phyloP scores from a whole-genome alignment of 1,140 invertebrate genomes.

The Leptinotarsa lineolata region DNA sequence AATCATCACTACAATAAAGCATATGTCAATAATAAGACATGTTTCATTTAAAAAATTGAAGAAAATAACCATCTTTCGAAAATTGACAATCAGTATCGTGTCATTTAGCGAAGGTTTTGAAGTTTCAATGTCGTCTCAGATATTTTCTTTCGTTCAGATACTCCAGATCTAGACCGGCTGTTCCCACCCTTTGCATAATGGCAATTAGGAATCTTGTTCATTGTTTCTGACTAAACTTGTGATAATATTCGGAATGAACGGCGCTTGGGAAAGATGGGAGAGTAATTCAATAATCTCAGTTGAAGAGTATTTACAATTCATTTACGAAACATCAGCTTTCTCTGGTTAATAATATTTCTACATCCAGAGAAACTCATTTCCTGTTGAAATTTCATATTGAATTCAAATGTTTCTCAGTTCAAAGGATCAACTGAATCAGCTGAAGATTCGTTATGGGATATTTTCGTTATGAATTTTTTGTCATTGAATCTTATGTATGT shows the following conservation, averaged over 20 bases:
- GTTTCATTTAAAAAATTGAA: not conserved
- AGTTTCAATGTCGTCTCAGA: not conserved
- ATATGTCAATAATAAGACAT: not conserved
- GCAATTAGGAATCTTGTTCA: constrained; percentile 11
- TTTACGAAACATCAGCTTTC: constrained; percentile 14
- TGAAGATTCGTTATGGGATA: too few relatives aligned
- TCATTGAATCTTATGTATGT: too few relatives aligned
- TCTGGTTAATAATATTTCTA: not conserved
- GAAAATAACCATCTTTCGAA: not conserved
- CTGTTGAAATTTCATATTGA: too few relatives aligned
- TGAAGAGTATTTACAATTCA: constrained; percentile 24
- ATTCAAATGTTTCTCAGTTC: too few relatives aligned
- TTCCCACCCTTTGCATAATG: not conserved
- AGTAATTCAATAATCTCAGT: constrained; percentile 23
- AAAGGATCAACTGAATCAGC: too few relatives aligned
- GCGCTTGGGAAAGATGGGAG: constrained; percentile 13
- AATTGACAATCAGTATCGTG: not conserved
- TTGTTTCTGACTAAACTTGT: constrained; percentile 7
- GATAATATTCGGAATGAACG: constrained; percentile 13
- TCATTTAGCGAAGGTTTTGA: not conserved
- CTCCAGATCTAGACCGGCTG: not conserved
- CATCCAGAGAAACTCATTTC: too few relatives aligned
- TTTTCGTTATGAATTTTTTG: too few relatives aligned
- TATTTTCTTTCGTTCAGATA: too few relatives aligned
- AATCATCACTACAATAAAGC: too few relatives aligned